Evolutionary conservation across 2,797 vertebrate genomes (phyloP).

Genomic region (Dermochelys coriacea): DNA sequence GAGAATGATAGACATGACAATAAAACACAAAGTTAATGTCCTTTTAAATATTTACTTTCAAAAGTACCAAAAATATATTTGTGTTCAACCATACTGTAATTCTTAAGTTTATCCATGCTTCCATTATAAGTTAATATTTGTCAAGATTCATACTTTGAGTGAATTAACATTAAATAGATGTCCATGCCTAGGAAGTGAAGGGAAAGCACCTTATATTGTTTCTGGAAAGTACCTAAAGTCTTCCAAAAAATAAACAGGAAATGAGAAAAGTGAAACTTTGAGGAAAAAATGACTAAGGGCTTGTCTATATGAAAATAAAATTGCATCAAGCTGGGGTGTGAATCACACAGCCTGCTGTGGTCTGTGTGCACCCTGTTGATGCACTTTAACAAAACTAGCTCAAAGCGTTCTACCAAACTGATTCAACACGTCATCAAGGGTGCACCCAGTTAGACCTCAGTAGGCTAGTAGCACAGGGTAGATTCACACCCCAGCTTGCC

Average conservation of each 20-base stretch:
- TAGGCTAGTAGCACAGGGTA: not conserved
- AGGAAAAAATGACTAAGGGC: not conserved
- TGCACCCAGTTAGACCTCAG: not conserved
- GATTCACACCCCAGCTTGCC: not conserved
- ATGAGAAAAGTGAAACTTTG: not conserved
- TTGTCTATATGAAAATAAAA: not conserved
- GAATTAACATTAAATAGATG: not conserved
- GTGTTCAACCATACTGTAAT: not conserved
- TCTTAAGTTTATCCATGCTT: not conserved
- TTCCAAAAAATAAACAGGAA: not conserved
- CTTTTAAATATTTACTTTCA: not conserved
- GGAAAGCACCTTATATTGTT: not conserved
- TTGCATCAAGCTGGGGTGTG: not conserved
- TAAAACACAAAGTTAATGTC: not conserved
- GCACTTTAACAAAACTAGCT: not conserved
- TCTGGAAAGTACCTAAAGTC: not conserved
- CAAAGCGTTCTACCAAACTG: not conserved
- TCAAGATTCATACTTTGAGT: not conserved
- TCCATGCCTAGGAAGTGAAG: not conserved
- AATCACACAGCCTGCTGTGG: not conserved
- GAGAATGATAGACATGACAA: not conserved
- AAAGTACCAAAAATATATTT: not conserved
- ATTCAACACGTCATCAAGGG: not conserved
- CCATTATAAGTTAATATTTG: not conserved
- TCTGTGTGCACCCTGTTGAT: not conserved